phyloP scores from a whole-genome alignment of 2,888 invertebrate species.

The Apotomis capreana region DNA sequence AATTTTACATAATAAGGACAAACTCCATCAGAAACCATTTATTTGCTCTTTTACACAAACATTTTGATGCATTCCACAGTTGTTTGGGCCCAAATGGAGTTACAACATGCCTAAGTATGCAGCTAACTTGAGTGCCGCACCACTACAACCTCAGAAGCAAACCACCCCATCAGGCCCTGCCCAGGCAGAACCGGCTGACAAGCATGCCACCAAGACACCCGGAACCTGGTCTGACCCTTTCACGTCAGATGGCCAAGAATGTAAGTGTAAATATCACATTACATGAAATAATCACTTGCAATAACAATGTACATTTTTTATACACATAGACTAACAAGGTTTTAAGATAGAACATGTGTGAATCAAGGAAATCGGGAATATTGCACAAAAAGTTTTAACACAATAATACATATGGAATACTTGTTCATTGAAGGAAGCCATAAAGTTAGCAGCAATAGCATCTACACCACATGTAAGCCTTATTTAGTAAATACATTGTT shows the following conservation, averaged over 20 bases:
- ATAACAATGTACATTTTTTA: conserved; percentile 40
- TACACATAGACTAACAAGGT: conserved; percentile 16
- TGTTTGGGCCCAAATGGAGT: conserved; percentile 93
- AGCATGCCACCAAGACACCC: conserved; percentile 53
- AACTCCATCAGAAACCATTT: not conserved
- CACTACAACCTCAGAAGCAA: conserved; percentile 90
- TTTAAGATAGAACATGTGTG: conserved; percentile 20
- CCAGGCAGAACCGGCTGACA: conserved; percentile 59
- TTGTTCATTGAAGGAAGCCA: conserved; percentile 10
- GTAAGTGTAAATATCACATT: conserved; percentile 61
- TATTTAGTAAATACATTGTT: too few relatives aligned
- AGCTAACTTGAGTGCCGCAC: conserved; percentile 90
- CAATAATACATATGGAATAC: conserved; percentile 13
- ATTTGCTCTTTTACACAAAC: not conserved
- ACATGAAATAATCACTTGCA: conserved; percentile 15
- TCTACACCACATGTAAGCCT: too few relatives aligned
- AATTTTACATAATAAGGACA: too few relatives aligned
- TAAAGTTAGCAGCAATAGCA: not conserved
- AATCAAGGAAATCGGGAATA: conserved; percentile 8
- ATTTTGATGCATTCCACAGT: conserved; percentile 68
- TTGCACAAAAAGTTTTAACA: conserved; percentile 25
- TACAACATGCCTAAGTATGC: conserved; percentile 92
- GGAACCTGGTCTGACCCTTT: conserved; percentile 73
- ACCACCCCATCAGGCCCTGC: conserved; percentile 61
- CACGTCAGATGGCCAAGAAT: conserved; percentile 76